Evolutionary conservation across 1,140 invertebrate genomes (phyloP).

Genomic region (Dendroctonus ponderosae): DNA sequence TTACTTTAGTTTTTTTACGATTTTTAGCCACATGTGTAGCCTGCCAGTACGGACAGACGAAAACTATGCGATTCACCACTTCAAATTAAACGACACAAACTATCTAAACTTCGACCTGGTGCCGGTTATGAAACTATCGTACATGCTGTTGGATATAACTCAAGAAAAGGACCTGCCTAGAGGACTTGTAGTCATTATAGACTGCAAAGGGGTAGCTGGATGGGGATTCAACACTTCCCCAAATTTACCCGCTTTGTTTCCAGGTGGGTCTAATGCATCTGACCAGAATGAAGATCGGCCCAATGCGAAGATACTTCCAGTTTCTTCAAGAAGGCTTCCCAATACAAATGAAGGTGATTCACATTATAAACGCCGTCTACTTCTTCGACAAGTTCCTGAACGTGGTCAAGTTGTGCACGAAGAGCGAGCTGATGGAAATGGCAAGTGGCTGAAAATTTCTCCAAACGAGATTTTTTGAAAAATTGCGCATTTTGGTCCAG

Average conservation of each 20-base stretch:
- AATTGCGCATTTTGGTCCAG: constrained; percentile 39
- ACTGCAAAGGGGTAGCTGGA: constrained; percentile 57
- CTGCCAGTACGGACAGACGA: constrained; percentile 59
- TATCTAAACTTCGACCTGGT: constrained; percentile 61
- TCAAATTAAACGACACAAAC: constrained; percentile 57
- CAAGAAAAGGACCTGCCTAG: constrained; percentile 42
- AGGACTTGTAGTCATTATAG: constrained; percentile 62
- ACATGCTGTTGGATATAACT: constrained; percentile 61
- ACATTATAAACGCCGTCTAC: constrained; percentile 64
- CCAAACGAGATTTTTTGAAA: not conserved
- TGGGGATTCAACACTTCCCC: not conserved
- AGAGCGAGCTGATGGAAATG: constrained; percentile 61
- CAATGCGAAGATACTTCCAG: constrained; percentile 52
- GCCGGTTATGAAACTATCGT: constrained; percentile 59
- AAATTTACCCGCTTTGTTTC: constrained; percentile 14
- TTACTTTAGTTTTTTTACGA: too few species aligned
- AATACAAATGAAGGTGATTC: constrained; percentile 60
- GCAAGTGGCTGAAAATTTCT: constrained; percentile 47
- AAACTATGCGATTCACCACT: constrained; percentile 62
- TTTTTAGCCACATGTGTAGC: constrained; percentile 37
- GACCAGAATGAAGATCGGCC: constrained; percentile 53
- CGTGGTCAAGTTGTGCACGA: constrained; percentile 64
- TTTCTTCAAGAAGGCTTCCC: constrained; percentile 61
- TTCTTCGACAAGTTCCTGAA: constrained; percentile 63
- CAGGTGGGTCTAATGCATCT: constrained; percentile 56